Base-by-base conservation (phyloP, 2,888 invertebrate genomes). In the Brachynemurus nebulosus region DNA sequence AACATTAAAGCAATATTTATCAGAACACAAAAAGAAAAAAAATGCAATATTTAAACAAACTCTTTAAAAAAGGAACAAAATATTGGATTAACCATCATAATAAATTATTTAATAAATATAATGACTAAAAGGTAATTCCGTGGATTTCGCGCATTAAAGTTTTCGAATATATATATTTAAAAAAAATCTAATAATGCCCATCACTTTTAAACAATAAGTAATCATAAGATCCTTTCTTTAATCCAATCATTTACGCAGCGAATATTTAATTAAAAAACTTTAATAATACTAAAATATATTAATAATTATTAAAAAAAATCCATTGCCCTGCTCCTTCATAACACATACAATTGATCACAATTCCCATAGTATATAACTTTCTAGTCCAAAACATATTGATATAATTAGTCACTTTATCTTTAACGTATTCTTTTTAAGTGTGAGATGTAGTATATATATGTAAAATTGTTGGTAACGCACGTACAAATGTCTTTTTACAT, bases 361-460 rank as follows among this genome's bases (percentile, higher is more conserved):
- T 40, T 37, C 30, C 30, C 44, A 47, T 35, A 33, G 45, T 47
- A 48, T 47, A 39, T 30, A 30, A 37, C 40, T 25, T 38, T 44
- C 44, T 44, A 44, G 44, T 44, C 44, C 44, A 44, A 42, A 37
- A 37, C 37, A 11, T 37, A 37, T 17, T 37, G 37, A 37, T 37
- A 37, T 20, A 37, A 35, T 44, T 44, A 44, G 44, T 44, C 37
- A 44, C 20, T 42, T 25, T 42, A n/a, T 42, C 42, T 44, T 38
- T 44, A 44, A 44, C 37, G 27, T 44, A 44, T 44, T 44, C 37
- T 44, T 44, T 44, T 44, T 44, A 44, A 66, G 67, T 68, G 67
- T 69, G 68, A 66, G 65, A 67, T 68, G 67, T 69, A 68, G 68
- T 67, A 67, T 69, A 69, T 67, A 65, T 65, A 69, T 67, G 55